Evolutionary conservation across 2,888 invertebrate species (phyloP), one percentile per base, ranked within the genome.

Genomic region (Orthosia gracilis): DNA sequence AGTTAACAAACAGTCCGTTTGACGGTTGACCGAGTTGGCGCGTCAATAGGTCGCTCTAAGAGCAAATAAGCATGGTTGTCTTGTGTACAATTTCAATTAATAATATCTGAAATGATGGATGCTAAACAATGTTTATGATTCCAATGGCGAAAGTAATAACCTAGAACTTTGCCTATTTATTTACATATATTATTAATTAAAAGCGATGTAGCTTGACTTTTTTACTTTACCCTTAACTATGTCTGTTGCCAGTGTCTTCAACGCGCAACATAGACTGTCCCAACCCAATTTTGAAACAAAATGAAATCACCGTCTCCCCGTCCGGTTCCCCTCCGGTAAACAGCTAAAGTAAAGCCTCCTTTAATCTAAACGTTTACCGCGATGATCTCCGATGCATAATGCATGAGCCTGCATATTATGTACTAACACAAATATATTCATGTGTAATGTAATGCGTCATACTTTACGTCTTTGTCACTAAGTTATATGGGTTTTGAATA

Each of bases 371-470:
- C 91, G 92, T 90, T 92, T 90, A 90, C 87, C 81, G 86, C 89
- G 90, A 91, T 92, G 92, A 94, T 93, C 92, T 90, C 89, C 86
- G 86, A 93, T 95, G 91, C 91, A 95, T 93, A 91, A 94, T 95
- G 91, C 91, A 95, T 94, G 91, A 90, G 87, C 85, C 86, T 91
- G 92, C 93, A 93, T 90, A 91, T 91, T 83, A 82, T 83, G 83
- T 87, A 81, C 78, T 83, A 80, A 76, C 84, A 81, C 79, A 78
- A 84, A 83, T 84, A 82, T 83, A 86, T 84, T 87, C 79, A 73
- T 74, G 49, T 72, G 72, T 69, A 79, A 50, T 72, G 68, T 69
- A 79, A 83, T 84, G 77, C 87, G 70, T 87, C 79, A 80, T 83
- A 76, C 75, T 83, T 74, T 80, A 78, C 69, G 67, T 69, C 73